These are phyloP conservation scores for Protonemura montana DNA, from an alignment of 2,888 invertebrate species.

Conservation along the genomic window DNA sequence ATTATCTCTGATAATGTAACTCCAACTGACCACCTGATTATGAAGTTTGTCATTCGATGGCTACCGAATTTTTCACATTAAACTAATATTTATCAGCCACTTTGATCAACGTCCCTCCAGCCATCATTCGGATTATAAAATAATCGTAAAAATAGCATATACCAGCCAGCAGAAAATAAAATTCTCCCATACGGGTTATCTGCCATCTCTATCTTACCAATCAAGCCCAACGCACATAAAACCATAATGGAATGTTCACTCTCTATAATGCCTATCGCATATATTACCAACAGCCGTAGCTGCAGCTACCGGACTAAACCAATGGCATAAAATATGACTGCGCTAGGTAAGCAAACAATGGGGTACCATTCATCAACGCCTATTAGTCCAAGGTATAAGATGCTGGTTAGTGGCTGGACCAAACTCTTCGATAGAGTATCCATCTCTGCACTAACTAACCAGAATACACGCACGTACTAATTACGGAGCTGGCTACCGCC, in stretches of 20 bases:
- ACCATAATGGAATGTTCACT: constrained; percentile 18
- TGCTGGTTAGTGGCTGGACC: constrained; percentile 1
- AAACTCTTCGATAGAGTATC: neutral
- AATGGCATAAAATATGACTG: constrained; percentile 45
- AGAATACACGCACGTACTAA: constrained; percentile 31
- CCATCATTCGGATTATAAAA: neutral
- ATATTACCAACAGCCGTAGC: neutral
- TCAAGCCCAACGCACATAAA: neutral
- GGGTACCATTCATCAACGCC: constrained; percentile 39
- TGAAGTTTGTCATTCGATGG: neutral
- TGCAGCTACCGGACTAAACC: constrained; percentile 24
- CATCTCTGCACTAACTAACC: constrained; percentile 24
- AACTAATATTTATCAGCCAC: neutral
- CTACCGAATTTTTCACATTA: neutral
- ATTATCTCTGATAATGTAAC: no score
- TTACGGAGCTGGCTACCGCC: neutral
- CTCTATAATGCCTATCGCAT: neutral
- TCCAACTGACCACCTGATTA: neutral
- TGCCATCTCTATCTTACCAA: neutral
- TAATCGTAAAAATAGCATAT: neutral
- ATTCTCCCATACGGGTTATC: neutral
- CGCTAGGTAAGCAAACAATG: constrained; percentile 41
- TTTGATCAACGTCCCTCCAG: neutral
- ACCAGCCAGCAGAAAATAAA: neutral
- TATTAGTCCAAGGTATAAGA: constrained; percentile 1